Conservation (phyloP, 2,113 vertebrate genomes). For the Cacatua alba region DNA sequence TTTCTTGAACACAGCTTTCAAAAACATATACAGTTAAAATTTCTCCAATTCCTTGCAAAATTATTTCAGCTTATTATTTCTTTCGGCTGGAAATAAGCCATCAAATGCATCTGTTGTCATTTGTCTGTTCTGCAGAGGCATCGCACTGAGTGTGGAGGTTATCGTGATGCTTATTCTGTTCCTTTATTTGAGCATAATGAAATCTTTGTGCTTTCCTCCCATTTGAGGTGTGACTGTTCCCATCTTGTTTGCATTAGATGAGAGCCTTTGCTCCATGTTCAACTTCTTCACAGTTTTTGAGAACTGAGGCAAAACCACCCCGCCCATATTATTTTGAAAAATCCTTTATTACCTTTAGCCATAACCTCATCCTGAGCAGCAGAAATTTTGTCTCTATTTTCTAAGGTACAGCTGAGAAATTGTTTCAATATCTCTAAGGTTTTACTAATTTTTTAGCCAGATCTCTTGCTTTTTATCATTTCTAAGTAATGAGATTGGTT, state of each 20-base stretch:
- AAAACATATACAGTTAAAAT: neutral
- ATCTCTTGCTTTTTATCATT: neutral
- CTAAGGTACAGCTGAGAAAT: neutral
- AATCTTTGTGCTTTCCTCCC: neutral
- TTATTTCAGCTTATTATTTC: neutral
- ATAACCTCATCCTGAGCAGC: neutral
- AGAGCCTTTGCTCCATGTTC: neutral
- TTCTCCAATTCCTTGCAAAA: neutral
- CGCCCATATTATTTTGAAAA: neutral
- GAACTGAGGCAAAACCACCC: neutral
- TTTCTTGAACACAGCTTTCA: neutral
- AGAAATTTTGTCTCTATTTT: neutral
- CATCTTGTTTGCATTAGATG: neutral
- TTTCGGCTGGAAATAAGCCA: neutral
- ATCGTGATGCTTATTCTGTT: neutral
- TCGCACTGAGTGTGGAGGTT: neutral
- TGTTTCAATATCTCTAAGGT: neutral
- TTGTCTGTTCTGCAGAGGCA: neutral
- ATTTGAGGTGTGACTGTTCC: neutral
- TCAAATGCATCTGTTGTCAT: neutral
- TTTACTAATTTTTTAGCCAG: neutral
- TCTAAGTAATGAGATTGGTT: neutral
- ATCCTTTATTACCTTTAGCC: neutral
- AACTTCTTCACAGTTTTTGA: neutral
- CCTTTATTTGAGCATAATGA: neutral